Evolutionary conservation across 92 coral and sea anemone genomes (phyloP), one percentile per base, ranked within the genome.

Genomic region (Galaxea fascicularis): DNA sequence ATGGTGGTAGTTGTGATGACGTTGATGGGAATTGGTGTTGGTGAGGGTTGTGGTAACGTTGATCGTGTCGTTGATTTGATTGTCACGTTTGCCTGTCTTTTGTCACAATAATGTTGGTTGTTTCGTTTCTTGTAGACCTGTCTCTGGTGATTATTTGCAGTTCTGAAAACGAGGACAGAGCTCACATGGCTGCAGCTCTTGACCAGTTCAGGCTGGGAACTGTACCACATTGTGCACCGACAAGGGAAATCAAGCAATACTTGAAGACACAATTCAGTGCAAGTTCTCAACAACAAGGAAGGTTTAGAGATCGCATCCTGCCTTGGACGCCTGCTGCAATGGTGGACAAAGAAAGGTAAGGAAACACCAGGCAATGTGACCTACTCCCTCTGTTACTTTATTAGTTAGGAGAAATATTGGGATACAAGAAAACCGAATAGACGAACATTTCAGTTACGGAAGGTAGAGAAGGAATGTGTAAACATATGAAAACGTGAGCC

Each of bases 151-250:
- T 93, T 29, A 88, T 95, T 60, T 95, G 95, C 67, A 88, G 98
- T 51, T 88, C 84, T 28, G 96, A 95, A 53, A 93, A 95, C 22
- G 98, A 95, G 69, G 94, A 91, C 75, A 88, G 87, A 35, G 90
- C 98, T 13, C 94, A 93, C 73, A 90, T 93, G 77, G 96, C 89
- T 44, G 91, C 96, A 10, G 96, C 92, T n/a, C 74, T 93, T 53
- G 94, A 93, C 54, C 89, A 90, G 68, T 88, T 83, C 56, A 90
- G 90, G 20, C 82, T 90, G 6, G 65, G 80, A 15, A 89, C 92
- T n/a, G 82, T 85, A 1, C 94, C 96, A 6, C 93, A 88, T 44
- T 87, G 92, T 35, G 86, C 90, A 24, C 66, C 90, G 8, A 57
- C 87, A 29, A 54, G 58, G 6, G 96, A 93, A 35, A 80, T 90